Conservation (phyloP, 2,888 invertebrate species). For the Allophyes oxyacanthae region DNA sequence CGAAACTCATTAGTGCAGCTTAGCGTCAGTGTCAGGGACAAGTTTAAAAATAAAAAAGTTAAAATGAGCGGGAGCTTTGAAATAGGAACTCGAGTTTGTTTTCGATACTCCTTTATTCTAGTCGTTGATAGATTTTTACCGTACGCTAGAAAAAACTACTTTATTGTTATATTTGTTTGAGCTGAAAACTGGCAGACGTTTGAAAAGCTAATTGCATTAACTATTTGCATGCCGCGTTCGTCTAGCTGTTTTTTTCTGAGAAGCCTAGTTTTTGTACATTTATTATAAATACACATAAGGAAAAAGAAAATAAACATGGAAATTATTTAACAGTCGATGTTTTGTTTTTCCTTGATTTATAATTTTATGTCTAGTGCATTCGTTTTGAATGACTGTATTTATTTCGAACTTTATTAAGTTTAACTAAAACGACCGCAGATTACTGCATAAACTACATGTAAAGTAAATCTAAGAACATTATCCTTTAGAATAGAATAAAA, state of each 20-base stretch:
- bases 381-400: no score
- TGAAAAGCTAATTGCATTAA: slow-evolving; percentile 29
- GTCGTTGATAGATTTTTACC: slow-evolving; percentile 79
- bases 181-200: slow-evolving; percentile 25
- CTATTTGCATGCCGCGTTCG: slow-evolving; percentile 32
- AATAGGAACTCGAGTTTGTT: slow-evolving; percentile 79
- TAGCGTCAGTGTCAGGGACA: slow-evolving; percentile 87
- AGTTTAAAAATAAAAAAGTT: slow-evolving; percentile 73
- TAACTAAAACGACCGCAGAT: no score
- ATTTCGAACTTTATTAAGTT: no score
- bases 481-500: no score
- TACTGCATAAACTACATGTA: no score
- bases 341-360: no score
- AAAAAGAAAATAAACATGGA: slow-evolving; percentile 11
- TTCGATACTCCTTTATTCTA: slow-evolving; percentile 68
- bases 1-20: slow-evolving; percentile 86
- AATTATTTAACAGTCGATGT: no score
- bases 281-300: slow-evolving; percentile 41
- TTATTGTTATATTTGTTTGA: slow-evolving; percentile 43
- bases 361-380: no score
- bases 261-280: slow-evolving; percentile 41
- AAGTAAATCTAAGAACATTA: no score
- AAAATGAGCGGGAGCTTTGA: slow-evolving; percentile 77
- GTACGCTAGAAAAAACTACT: slow-evolving; percentile 59
- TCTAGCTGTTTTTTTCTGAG: slow-evolving; percentile 41